phyloP scores from a whole-genome alignment of 2,113 vertebrate species.

The Tichodroma muraria region DNA sequence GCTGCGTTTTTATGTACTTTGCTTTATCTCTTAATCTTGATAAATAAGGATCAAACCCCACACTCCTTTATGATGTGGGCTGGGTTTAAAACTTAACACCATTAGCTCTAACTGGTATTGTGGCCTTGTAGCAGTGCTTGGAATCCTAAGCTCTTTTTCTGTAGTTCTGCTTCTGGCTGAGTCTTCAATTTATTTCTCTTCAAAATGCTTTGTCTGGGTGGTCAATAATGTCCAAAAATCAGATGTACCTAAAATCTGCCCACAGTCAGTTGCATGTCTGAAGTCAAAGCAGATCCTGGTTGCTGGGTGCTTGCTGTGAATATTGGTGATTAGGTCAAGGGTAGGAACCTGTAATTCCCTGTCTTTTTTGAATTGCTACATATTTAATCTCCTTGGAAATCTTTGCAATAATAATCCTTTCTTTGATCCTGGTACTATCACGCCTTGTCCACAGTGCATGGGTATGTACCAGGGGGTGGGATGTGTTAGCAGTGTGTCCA shows the following conservation, averaged over 20 bases:
- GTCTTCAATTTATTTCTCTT: neutral
- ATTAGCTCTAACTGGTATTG: neutral
- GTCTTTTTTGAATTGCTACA: neutral
- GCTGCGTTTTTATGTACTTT: neutral
- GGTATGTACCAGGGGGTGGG: neutral
- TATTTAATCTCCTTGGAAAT: neutral
- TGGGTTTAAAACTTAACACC: neutral
- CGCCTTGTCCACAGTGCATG: accelerated
- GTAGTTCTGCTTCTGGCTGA: neutral
- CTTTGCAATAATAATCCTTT: neutral
- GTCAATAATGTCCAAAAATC: neutral
- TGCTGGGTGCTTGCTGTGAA: neutral
- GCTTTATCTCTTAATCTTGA: neutral
- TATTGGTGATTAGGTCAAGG: neutral
- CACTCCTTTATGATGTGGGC: neutral
- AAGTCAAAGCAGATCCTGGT: neutral
- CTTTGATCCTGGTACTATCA: neutral
- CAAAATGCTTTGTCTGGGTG: neutral
- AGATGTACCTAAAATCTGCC: neutral
- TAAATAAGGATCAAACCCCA: neutral
- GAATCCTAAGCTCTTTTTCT: neutral
- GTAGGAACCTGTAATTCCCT: neutral
- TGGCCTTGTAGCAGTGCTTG: neutral
- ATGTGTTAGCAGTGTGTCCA: neutral
- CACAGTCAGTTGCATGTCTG: neutral